Percentiles rank a stretch among this genome's conserved stretches.
phyloP scores from a whole-genome alignment of 2,113 vertebrate genomes.

The Pelodiscus sinensis region DNA sequence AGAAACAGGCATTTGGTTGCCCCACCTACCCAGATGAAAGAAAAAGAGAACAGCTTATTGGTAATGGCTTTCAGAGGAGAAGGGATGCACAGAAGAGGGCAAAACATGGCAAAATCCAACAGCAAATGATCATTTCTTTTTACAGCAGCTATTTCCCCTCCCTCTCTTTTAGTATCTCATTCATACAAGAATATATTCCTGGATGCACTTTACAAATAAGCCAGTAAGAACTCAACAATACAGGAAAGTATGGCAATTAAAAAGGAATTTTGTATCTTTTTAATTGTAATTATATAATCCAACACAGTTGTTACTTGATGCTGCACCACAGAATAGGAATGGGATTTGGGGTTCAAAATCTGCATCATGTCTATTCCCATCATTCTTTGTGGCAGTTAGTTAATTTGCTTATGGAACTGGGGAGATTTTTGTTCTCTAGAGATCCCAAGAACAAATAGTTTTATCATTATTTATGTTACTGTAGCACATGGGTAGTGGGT shows the following conservation, averaged over 20 bases:
- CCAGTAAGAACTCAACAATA: neutral
- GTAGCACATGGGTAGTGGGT: neutral
- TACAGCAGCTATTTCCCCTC: neutral
- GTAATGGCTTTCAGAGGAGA: constrained; percentile 14
- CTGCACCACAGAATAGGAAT: constrained; percentile 7
- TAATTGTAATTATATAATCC: neutral
- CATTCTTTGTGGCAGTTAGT: constrained; percentile 7
- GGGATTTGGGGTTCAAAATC: neutral
- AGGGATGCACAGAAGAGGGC: neutral
- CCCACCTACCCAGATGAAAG: constrained; percentile 45
- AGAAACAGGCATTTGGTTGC: constrained; percentile 30
- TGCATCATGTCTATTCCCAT: neutral
- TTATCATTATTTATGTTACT: neutral
- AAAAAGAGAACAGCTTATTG: constrained; percentile 21
- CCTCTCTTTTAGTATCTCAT: neutral
- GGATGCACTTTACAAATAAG: constrained; percentile 14
- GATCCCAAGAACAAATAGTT: neutral
- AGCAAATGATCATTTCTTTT: neutral
- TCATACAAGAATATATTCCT: neutral
- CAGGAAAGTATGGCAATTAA: neutral
- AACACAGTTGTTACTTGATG: neutral
- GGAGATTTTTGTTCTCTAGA: neutral
- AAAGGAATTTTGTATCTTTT: constrained; percentile 22
- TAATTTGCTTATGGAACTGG: neutral
- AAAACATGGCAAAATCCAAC: neutral